phyloP scores from a whole-genome alignment of 2,113 vertebrate genomes.

The Microtus pennsylvanicus region DNA sequence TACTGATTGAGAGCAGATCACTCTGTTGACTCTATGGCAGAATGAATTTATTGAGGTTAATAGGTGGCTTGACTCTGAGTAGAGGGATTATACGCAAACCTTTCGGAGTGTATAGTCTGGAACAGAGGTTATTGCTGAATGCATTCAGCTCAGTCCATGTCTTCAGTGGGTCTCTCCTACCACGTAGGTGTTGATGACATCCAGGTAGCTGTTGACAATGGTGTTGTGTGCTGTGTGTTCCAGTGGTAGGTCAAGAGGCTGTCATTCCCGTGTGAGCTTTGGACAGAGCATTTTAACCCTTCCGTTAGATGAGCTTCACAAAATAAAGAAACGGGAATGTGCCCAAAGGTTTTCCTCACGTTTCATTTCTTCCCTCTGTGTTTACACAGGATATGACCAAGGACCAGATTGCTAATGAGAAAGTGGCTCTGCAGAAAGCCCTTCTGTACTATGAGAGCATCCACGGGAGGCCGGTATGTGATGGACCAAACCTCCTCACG shows the following conservation, averaged over 20 bases:
- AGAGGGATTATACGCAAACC: neutral
- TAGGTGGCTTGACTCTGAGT: neutral
- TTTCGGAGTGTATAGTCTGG: neutral
- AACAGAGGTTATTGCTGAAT: neutral
- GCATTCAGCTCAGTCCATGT: neutral
- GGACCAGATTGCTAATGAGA: slow-evolving; percentile 96
- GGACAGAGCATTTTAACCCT: neutral
- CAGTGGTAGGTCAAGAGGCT: too few species aligned
- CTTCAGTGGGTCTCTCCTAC: neutral
- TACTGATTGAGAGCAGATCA: neutral
- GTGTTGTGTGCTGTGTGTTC: neutral
- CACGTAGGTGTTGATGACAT: neutral
- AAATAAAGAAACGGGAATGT: neutral
- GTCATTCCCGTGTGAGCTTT: neutral
- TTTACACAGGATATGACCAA: slow-evolving; percentile 96
- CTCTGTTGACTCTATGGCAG: neutral
- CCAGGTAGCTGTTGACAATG: neutral
- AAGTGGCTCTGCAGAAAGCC: slow-evolving; percentile 95
- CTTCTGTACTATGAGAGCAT: slow-evolving; percentile 97
- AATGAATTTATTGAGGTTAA: neutral
- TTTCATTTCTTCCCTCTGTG: slow-evolving; percentile 30
- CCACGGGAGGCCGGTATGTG: slow-evolving; percentile 95
- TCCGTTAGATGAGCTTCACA: neutral
- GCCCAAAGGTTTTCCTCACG: neutral
- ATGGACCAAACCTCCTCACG: neutral